Evolutionary conservation across 2,888 invertebrate species (phyloP).

Genomic region (Andrena flavipes): DNA sequence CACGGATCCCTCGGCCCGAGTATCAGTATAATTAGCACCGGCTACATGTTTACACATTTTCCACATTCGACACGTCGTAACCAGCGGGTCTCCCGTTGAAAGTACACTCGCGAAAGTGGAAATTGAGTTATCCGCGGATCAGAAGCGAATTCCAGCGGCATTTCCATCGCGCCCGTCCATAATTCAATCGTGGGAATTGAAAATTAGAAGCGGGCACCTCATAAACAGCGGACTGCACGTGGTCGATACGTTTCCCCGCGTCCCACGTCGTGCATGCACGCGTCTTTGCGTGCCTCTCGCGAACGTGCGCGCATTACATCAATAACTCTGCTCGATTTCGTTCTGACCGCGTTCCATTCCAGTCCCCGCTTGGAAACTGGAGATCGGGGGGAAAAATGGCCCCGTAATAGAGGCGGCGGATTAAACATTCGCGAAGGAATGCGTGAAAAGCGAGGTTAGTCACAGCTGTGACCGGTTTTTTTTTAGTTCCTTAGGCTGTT

Average conservation of each 20-base stretch:
- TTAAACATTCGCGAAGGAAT: constrained; percentile 1
- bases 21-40: constrained; percentile 52
- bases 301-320: neutral
- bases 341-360: constrained; percentile 12
- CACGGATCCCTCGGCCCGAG: constrained; percentile 30
- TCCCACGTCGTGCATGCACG: constrained; percentile 4
- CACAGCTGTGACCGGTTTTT: neutral
- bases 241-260: constrained; percentile 18
- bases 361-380: neutral
- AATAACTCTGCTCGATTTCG: constrained; percentile 15
- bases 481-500: neutral
- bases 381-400: neutral
- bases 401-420: neutral
- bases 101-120: neutral
- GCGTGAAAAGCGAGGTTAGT: neutral
- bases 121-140: constrained; percentile 54
- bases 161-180: constrained; percentile 54
- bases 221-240: constrained; percentile 51
- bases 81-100: neutral
- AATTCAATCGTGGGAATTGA: constrained; percentile 64
- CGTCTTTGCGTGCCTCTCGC: neutral
- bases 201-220: constrained; percentile 57
- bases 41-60: constrained; percentile 1
- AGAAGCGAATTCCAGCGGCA: constrained; percentile 29
- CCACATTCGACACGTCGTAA: constrained; percentile 22